A percentile compares a stretch with the other conserved stretches of the same genome.
These are phyloP conservation scores for Harpagifer antarcticus DNA, from an alignment of 2,797 vertebrate genomes.

Conservation along the genomic window DNA sequence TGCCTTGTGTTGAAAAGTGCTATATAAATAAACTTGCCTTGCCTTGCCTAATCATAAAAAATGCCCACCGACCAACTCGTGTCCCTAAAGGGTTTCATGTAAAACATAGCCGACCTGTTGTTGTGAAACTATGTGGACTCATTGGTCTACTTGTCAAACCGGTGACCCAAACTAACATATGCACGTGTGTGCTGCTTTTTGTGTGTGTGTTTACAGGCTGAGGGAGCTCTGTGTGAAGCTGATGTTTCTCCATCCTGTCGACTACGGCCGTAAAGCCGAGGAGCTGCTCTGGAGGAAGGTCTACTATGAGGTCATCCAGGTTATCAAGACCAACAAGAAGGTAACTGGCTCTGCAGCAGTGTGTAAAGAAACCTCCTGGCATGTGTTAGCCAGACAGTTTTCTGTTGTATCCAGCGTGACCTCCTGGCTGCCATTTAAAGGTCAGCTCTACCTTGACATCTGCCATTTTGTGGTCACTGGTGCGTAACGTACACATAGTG, in stretches of 20 bases:
- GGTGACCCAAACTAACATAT: neutral
- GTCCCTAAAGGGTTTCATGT: neutral
- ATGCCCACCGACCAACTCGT: neutral
- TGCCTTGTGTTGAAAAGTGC: too few relatives aligned
- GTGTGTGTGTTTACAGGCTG: slow-evolving; percentile 82
- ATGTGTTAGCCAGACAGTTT: neutral
- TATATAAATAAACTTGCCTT: too few relatives aligned
- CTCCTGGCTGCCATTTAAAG: slow-evolving; percentile 3
- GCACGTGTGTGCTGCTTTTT: neutral
- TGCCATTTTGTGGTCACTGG: slow-evolving; percentile 11
- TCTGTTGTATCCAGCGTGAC: neutral
- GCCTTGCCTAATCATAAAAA: neutral
- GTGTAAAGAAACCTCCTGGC: neutral
- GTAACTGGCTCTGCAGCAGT: slow-evolving; percentile 69
- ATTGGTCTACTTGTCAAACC: slow-evolving; percentile 32
- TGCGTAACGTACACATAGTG: neutral
- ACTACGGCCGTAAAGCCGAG: slow-evolving; percentile 98
- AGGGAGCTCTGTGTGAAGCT: slow-evolving; percentile 97
- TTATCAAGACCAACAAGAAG: slow-evolving; percentile 99
- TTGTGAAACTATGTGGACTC: slow-evolving; percentile 17
- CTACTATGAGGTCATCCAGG: slow-evolving; percentile 99
- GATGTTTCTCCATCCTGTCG: slow-evolving; percentile 97
- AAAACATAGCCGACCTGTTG: neutral
- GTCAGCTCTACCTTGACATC: slow-evolving; percentile 9
- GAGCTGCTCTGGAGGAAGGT: slow-evolving; percentile 98